Evolutionary conservation across 1,140 invertebrate genomes (phyloP), one percentile per base, ranked within the genome.

Genomic region (Drosophila novamexicana): DNA sequence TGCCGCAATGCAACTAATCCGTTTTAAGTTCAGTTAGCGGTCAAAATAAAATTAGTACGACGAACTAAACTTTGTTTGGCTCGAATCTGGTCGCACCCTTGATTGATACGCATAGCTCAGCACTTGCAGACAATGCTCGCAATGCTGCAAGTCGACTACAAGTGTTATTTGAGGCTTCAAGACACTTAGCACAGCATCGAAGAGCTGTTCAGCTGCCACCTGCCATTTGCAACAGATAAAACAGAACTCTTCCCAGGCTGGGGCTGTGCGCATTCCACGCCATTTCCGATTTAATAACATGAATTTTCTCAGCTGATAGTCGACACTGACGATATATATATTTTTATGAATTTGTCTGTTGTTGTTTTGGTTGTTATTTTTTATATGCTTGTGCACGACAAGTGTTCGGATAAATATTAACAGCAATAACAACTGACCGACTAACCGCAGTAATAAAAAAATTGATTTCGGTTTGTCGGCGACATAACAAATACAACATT

Each of bases 341-440:
- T 2, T 39, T 45, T 32, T 44, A 34, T 14, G 50, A 14, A 36
- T 52, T 52, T 53, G 32, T 53, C 32, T 53, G 44, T 49, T 39
- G 52, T 39, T 54, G 5, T 22, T 52, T 14, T 34, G 29, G 12
- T 8, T n/a, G 16, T 14, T n/a, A 37, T 8, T 42, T n/a, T 47
- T 34, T 22, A 54, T 36, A 36, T 53, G 57, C 37, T 40, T 9
- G 32, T 6, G 14, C 42, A 9, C 47, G 52, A 65, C 62, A 66
- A 72, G 69, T 67, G 69, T 72, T 67, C 57, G 69, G 32, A 67
- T 59, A 72, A 72, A 72, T 72, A 72, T 72, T 44, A 66, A 66
- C 63, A 67, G 36, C 62, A 72, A 72, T 12, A 72, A 59, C 18
- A 58, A 53, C 50, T 49, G 63, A 40, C 37, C 45, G 39, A 59